Base-by-base conservation (phyloP, 2,888 invertebrate genomes). In the Crossocerus cetratus region DNA sequence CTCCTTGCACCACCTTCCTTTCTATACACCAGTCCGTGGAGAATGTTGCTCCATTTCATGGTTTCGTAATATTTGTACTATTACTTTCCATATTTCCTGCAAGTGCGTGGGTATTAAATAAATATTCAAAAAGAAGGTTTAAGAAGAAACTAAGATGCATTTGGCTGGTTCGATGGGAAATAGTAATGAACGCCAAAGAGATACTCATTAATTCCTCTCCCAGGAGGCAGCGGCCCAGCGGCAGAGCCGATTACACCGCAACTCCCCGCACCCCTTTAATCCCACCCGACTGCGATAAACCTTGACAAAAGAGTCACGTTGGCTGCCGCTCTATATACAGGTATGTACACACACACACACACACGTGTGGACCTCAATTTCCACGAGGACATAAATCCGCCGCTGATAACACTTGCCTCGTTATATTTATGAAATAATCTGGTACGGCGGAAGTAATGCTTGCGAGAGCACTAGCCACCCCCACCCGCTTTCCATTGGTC, bases 11-110 rank as follows among this genome's bases (percentile, higher is more conserved):
- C 64, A 67, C 72, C 72, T 69, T 77, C 78, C 68, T 73, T 77
- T 78, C 77, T 67, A 80, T 81, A 76, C 63, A 64, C 72, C 66
- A 61, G 65, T 68, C 65, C 32, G 32, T 5, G 11, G 32, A 69
- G 18, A 69, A 69, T 69, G 67, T 79, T 79, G 73, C 78, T 74
- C 67, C 72, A 59, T 67, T 62, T 69, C 45, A 49, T 55, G 57
- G 44, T 60, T 67, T 56, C 66, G 65, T 32, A 59, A 49, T 56
- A 69, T 66, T 58, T 65, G 62, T 64, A 22, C 55, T 64, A n/a
- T 14, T 23, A 55, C 56, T 60, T 64, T 64, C 44, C 64, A 65
- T 45, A 16, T 66, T 66, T 22, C 23, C 54, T 13, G 44, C 5
- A 22, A 11, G 32, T 2, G n/a, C n/a, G n/a, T n/a, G n/a, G n/a